Conservation (phyloP, 1,140 invertebrate species). For the Drosophila grimshawi region DNA sequence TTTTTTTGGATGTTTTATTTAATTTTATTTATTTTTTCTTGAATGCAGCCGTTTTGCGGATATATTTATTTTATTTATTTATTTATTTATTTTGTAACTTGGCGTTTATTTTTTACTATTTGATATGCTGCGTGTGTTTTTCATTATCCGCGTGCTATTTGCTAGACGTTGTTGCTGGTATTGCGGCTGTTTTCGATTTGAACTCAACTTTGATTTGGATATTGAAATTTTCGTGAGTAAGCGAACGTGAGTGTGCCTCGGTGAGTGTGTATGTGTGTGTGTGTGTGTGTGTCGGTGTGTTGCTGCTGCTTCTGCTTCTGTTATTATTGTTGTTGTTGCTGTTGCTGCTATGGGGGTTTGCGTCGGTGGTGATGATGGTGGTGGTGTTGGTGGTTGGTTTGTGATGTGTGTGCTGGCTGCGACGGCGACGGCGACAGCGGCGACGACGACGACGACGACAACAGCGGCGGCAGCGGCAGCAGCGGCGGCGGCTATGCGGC, state of each 20-base stretch:
- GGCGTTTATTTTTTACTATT: conserved; percentile 47
- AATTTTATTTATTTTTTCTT: conserved; percentile 2
- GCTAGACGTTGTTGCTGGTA: conserved; percentile 82
- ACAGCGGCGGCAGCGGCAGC: conserved; percentile 12
- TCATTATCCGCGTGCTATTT: conserved; percentile 79
- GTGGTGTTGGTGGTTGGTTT: conserved; percentile 64
- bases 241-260: conserved; percentile 41
- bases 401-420: conserved; percentile 55
- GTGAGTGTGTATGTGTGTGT: conserved; percentile 21
- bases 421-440: conserved; percentile 47
- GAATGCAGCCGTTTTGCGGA: conserved; percentile 14
- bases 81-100: conserved; percentile 30
- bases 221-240: conserved; percentile 83
- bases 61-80: conserved; percentile 28
- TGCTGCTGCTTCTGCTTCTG: conserved; percentile 43
- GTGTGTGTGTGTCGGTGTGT: conserved; percentile 18
- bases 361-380: conserved; percentile 44
- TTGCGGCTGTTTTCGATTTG: conserved; percentile 84
- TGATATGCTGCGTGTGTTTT: conserved; percentile 63
- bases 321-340: conserved; percentile 50
- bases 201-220: conserved; percentile 84
- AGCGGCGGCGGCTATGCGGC: conserved; percentile 15
- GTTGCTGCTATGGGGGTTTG: conserved; percentile 53
- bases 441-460: conserved; percentile 34
- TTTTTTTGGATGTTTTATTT: background rate